A percentile compares a stretch with the other conserved stretches of the same genome.
phyloP scores from a whole-genome alignment of 2,888 invertebrate genomes.

The Xestia c-nigrum region DNA sequence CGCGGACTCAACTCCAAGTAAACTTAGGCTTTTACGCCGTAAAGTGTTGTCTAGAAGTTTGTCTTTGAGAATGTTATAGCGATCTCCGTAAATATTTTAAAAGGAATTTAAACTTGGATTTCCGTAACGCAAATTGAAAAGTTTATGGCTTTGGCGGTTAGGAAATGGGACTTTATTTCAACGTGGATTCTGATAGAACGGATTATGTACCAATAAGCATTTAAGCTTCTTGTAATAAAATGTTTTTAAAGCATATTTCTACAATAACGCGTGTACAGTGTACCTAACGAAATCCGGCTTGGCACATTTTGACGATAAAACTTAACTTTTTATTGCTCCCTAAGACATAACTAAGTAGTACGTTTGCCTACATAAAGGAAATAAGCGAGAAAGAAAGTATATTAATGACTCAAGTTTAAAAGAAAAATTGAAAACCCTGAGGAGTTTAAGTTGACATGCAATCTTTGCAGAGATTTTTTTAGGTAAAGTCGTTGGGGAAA shows the following conservation, averaged over 20 bases:
- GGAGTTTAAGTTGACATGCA: slow-evolving; percentile 18
- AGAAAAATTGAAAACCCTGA: slow-evolving; percentile 9
- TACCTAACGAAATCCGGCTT: slow-evolving; percentile 2
- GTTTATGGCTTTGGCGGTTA: slow-evolving; percentile 28
- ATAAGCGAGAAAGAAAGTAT: slow-evolving; percentile 28
- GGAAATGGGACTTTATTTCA: slow-evolving; percentile 17
- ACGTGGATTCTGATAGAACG: slow-evolving; percentile 29
- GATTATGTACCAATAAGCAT: slow-evolving; percentile 28
- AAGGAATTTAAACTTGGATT: slow-evolving; percentile 60
- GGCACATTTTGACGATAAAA: slow-evolving; percentile 28
- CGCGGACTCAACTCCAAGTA: slow-evolving; percentile 56
- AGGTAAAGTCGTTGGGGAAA: not conserved
- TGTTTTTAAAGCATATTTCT: not conserved
- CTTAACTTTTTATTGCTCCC: slow-evolving; percentile 54
- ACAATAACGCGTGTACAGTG: not conserved
- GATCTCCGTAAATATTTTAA: slow-evolving; percentile 56
- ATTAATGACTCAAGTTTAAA: slow-evolving; percentile 38
- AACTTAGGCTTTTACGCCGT: slow-evolving; percentile 63
- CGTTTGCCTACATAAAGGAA: slow-evolving; percentile 37
- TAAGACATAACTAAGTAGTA: slow-evolving; percentile 38
- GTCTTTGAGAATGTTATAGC: slow-evolving; percentile 60
- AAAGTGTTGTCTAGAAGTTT: slow-evolving; percentile 66
- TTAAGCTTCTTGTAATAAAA: slow-evolving; percentile 41
- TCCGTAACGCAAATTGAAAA: slow-evolving; percentile 59
- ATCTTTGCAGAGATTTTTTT: no score